Evolutionary conservation across 2,888 invertebrate species (phyloP).

Genomic region (Cephus nigrinus): DNA sequence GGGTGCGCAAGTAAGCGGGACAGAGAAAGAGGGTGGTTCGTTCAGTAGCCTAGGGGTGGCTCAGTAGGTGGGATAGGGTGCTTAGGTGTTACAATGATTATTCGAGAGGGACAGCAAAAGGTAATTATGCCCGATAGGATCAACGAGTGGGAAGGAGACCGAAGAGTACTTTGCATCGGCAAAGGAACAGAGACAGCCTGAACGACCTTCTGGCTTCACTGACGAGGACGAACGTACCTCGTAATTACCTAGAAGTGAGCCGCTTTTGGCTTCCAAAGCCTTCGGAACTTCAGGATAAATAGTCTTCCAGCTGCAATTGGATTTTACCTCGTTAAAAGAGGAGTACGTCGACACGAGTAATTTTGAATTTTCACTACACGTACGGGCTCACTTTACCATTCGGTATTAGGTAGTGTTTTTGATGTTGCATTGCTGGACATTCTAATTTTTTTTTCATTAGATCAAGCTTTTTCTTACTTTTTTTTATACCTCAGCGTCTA

Average conservation of each 20-base stretch:
- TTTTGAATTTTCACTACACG: no score
- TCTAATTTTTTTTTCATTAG: no score
- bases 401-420: no score
- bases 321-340: slow-evolving; percentile 22
- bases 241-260: slow-evolving; percentile 21
- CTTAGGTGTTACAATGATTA: slow-evolving; percentile 67
- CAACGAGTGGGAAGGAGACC: slow-evolving; percentile 53
- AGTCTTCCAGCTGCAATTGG: slow-evolving; percentile 41
- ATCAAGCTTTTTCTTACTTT: no score
- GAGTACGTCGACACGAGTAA: no score
- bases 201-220: not conserved
- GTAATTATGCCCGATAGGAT: slow-evolving; percentile 65
- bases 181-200: slow-evolving; percentile 22
- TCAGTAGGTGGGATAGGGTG: slow-evolving; percentile 59
- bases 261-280: slow-evolving; percentile 19
- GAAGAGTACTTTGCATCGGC: slow-evolving; percentile 54
- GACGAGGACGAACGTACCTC: not conserved
- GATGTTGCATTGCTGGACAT: no score
- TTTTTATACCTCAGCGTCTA: no score
- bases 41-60: slow-evolving; percentile 5
- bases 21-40: slow-evolving; percentile 7
- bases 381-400: no score
- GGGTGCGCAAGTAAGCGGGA: slow-evolving; percentile 1
- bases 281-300: slow-evolving; percentile 14
- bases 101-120: slow-evolving; percentile 64